A percentile compares a stretch with the other conserved stretches of the same genome.
Evolutionary conservation across 2,888 invertebrate species (phyloP).

Genomic region (Leptarthrus brevirostris): DNA sequence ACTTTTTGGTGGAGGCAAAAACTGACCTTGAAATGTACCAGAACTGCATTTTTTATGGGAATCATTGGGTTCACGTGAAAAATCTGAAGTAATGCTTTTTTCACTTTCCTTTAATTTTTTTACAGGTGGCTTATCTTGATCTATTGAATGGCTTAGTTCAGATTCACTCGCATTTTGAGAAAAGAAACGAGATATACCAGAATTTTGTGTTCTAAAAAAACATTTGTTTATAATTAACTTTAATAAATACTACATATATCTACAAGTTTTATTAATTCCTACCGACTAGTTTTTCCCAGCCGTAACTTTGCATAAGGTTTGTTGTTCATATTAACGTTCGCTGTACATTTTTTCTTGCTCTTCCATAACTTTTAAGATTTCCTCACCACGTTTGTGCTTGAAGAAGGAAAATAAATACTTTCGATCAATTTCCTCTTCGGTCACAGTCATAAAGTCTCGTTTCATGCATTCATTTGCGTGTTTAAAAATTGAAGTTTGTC

Average conservation of each 20-base stretch:
- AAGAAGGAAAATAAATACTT: slow-evolving; percentile 58
- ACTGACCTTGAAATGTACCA: too few relatives aligned
- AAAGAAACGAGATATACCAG: slow-evolving; percentile 16
- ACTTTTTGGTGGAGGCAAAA: background rate
- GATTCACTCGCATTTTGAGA: background rate
- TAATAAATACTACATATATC: background rate
- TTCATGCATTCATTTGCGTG: slow-evolving; percentile 58
- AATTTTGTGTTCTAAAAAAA: slow-evolving; percentile 16
- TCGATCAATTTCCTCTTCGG: slow-evolving; percentile 60
- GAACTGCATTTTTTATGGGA: too few relatives aligned
- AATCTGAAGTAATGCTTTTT: background rate
- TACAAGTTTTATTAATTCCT: slow-evolving; percentile 51
- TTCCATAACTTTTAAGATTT: slow-evolving; percentile 59
- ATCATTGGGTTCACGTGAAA: background rate
- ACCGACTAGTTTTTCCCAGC: slow-evolving; percentile 58
- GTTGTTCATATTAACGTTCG: slow-evolving; percentile 62
- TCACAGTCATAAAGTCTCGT: slow-evolving; percentile 50
- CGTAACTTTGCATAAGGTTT: slow-evolving; percentile 62
- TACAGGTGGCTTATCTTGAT: background rate
- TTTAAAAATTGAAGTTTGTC: slow-evolving; percentile 60
- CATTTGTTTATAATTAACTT: background rate
- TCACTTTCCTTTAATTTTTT: background rate
- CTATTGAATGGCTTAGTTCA: background rate
- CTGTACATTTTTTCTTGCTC: slow-evolving; percentile 57
- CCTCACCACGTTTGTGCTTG: slow-evolving; percentile 57